Base-by-base conservation (phyloP, 2,113 vertebrate species). In the Condylura cristata region DNA sequence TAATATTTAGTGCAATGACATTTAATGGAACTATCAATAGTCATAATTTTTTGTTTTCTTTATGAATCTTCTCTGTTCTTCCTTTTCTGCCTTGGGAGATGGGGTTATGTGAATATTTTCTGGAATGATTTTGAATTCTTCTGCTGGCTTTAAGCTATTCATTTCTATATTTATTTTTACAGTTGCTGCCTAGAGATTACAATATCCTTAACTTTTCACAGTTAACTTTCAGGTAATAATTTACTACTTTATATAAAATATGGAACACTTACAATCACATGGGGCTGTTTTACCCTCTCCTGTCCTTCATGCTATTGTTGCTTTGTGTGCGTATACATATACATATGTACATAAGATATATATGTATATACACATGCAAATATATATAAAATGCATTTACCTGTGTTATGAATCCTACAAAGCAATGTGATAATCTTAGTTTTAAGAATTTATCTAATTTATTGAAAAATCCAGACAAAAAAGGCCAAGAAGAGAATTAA, bases 241-340 rank as follows among this genome's bases (percentile, higher is more conserved):
- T 18, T 34, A 79, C 24, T 39, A 83, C 16, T 76, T 93, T 41
- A 83, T n/a, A 37, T 71, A 88, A 96, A 92, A 90, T 56, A 89
- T 1, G 65, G 39, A 90, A 53, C 2, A 63, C 26, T 61, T 63
- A 26, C 8, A 89, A 60, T 16, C 20, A 37, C 6, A 56, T 3
- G 86, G 41, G 56, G 13, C 4, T 34, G 41, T 8, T 60, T 10
- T 34, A 26, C 53, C 10, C 28, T 78, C 4, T 89, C 24, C 16
- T 76, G 24, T 66, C 53, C 28, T 89, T 90, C 48, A 74, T 20
- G 7, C 10, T 53, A n/a, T 11, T 71, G 71, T 24, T 72, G 32
- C 44, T 83, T 87, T 8, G 26, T 65, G 58, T 60, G 58, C 8
- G 26, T 60, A 28, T 28, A 26, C 14, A 26, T 58, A 24, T 58